Evolutionary conservation across 2,113 vertebrate species (phyloP).

Genomic region (Nothocercus nigrocapillus): DNA sequence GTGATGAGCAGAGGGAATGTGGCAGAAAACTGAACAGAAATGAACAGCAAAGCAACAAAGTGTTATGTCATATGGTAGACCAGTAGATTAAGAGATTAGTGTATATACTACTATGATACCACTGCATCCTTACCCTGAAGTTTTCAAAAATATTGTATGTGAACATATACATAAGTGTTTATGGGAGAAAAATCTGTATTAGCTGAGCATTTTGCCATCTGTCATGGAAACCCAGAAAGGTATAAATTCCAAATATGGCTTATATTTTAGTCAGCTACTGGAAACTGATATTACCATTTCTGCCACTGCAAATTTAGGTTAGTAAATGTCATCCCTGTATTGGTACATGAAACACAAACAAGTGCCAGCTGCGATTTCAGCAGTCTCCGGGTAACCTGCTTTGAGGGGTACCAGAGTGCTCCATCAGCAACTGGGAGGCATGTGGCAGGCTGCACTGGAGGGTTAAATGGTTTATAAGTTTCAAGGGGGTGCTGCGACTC

Average conservation of each 20-base stretch:
- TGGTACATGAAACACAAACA: slow-evolving; percentile 2
- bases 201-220: not conserved
- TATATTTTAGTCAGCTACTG: not conserved
- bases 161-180: not conserved
- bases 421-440: not conserved
- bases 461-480: not conserved
- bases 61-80: not conserved
- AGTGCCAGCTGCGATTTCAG: slow-evolving; percentile 13
- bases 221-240: not conserved
- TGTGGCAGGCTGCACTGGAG: not conserved
- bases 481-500: not conserved
- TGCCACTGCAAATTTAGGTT: not conserved
- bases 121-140: not conserved
- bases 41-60: not conserved
- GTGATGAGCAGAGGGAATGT: not conserved
- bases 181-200: not conserved
- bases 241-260: not conserved
- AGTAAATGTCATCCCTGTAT: not conserved
- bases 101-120: not conserved
- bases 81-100: not conserved
- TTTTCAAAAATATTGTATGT: not conserved
- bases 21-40: not conserved
- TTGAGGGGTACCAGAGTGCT: not conserved
- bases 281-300: not conserved
- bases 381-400: not conserved